Percentiles rank a stretch among this genome's conserved stretches.
These are phyloP conservation scores for Drosophila leonis DNA, from an alignment of 2,888 invertebrate genomes.

Conservation along the genomic window DNA sequence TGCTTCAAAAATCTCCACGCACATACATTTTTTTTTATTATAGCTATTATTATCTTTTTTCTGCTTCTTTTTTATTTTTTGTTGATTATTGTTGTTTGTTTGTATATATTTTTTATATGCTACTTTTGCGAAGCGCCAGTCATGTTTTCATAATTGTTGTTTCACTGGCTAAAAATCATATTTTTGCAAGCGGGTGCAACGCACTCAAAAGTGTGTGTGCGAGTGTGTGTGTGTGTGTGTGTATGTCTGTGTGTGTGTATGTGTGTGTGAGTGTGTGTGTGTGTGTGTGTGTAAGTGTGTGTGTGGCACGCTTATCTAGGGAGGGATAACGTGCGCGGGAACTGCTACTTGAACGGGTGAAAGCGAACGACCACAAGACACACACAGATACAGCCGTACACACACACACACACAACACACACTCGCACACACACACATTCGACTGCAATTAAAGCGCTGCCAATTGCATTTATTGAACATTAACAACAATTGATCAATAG, in stretches of 20 bases:
- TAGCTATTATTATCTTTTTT: constrained; percentile 35
- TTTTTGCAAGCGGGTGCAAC: constrained; percentile 61
- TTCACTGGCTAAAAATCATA: constrained; percentile 33
- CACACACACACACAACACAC: background rate
- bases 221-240: constrained; percentile 30
- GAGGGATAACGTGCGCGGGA: constrained; percentile 58
- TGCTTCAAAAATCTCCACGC: constrained; percentile 40
- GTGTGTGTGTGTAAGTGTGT: too few species aligned
- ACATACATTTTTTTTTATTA: constrained; percentile 28
- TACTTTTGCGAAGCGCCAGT: constrained; percentile 15
- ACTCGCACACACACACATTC: constrained; percentile 7
- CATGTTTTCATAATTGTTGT: constrained; percentile 49
- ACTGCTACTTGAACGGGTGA: constrained; percentile 51
- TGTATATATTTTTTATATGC: background rate
- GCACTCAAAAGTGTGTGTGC: constrained; percentile 43
- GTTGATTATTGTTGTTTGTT: constrained; percentile 26
- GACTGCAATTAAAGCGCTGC: constrained; percentile 56
- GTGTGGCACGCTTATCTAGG: constrained; percentile 72
- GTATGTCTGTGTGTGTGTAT: constrained; percentile 12
- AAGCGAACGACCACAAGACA: constrained; percentile 58
- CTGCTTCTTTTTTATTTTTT: constrained; percentile 1
- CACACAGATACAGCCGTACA: background rate
- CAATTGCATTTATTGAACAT: constrained; percentile 43
- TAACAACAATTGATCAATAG: constrained; percentile 28
- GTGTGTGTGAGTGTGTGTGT: constrained; percentile 4